A percentile compares a stretch with the other conserved stretches of the same genome.
phyloP scores from a whole-genome alignment of 2,113 vertebrate species.

The Hylia prasina region DNA sequence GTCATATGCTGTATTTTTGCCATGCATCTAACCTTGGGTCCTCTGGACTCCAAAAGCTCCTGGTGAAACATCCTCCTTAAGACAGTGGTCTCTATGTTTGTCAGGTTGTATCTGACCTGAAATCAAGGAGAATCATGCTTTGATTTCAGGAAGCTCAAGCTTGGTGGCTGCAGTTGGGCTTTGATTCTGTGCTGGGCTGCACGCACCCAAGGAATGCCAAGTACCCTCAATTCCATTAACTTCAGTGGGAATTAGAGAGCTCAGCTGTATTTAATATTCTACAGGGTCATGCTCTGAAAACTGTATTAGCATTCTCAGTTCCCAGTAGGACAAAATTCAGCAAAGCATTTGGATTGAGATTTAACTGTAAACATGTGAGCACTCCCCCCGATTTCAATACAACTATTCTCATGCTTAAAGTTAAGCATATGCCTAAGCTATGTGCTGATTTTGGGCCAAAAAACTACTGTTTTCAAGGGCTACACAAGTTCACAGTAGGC shows the following conservation, averaged over 20 bases:
- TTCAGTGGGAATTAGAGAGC: conserved; percentile 44
- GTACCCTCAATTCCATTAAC: conserved; percentile 39
- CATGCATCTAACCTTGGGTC: background rate
- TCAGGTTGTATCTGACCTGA: rapidly evolving
- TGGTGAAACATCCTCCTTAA: background rate
- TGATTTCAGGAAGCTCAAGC: background rate
- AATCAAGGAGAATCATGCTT: background rate
- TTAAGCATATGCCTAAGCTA: conserved; percentile 40
- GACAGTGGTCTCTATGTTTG: background rate
- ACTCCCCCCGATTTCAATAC: background rate
- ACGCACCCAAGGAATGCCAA: background rate
- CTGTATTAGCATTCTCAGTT: conserved; percentile 28
- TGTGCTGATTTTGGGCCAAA: conserved; percentile 29
- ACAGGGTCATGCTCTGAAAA: conserved; percentile 47
- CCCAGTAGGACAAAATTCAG: conserved; percentile 41
- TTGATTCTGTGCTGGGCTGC: background rate
- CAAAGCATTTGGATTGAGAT: conserved; percentile 39
- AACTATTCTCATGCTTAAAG: conserved; percentile 48
- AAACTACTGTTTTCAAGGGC: conserved; percentile 49
- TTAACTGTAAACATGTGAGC: conserved; percentile 60
- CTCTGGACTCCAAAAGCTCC: background rate
- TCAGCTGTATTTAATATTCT: conserved; percentile 55
- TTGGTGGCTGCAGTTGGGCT: background rate
- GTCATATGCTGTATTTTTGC: rapidly evolving
- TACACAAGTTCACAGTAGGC: background rate